These are phyloP conservation scores for Formica exsecta DNA, from an alignment of 1,140 invertebrate genomes.

Conservation along the genomic window DNA sequence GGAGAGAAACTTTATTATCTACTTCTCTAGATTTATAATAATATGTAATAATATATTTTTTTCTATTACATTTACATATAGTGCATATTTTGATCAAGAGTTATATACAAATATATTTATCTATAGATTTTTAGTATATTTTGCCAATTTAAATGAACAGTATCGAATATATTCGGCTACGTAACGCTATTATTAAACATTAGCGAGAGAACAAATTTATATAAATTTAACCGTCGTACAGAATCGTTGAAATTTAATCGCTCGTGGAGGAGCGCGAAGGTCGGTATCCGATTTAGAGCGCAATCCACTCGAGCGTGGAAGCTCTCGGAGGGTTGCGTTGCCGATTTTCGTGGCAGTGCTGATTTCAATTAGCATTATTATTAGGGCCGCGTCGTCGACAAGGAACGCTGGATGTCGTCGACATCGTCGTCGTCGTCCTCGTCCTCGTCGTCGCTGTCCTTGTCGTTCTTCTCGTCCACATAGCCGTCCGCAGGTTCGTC, in stretches of 20 bases:
- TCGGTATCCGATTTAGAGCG: slow-evolving; percentile 45
- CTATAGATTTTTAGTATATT: not conserved
- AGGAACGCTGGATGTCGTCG: slow-evolving; percentile 76
- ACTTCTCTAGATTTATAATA: not conserved
- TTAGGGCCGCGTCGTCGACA: slow-evolving; percentile 81
- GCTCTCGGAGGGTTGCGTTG: slow-evolving; percentile 62
- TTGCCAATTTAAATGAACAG: not conserved
- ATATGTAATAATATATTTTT: not conserved
- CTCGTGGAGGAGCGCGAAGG: slow-evolving; percentile 29
- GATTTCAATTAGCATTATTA: slow-evolving; percentile 86
- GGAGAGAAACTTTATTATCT: not conserved
- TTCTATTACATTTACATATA: not conserved
- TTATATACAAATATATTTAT: slow-evolving; percentile 3
- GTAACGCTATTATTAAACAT: not conserved
- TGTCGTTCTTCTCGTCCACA: slow-evolving; percentile 60
- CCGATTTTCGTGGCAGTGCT: slow-evolving; percentile 73
- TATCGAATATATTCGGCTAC: not conserved
- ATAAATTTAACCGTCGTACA: slow-evolving; percentile 31
- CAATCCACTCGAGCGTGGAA: slow-evolving; percentile 67
- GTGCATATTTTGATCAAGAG: not conserved
- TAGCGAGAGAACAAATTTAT: not conserved
- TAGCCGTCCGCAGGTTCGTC: slow-evolving; percentile 70
- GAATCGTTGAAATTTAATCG: slow-evolving; percentile 50
- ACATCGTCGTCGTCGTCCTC: slow-evolving; percentile 47
- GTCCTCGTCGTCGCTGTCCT: slow-evolving; percentile 46